phyloP scores from a whole-genome alignment of 1,140 invertebrate species.

The Heliconius himera region DNA sequence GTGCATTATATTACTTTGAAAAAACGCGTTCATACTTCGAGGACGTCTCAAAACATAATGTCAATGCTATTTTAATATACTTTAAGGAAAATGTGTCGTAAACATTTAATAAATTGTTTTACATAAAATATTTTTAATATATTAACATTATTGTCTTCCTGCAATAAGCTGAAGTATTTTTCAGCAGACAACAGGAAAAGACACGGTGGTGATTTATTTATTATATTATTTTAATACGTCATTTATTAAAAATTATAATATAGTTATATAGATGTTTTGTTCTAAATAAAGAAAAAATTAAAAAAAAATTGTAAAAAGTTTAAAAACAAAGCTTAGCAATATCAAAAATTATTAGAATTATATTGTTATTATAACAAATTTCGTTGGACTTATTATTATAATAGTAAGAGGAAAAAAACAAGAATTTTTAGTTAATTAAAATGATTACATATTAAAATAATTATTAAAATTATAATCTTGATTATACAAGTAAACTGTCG shows the following conservation, averaged over 20 bases:
- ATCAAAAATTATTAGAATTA: too few species aligned
- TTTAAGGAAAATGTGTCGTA: slow-evolving; percentile 44
- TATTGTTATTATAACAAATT: too few species aligned
- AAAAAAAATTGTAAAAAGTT: not conserved
- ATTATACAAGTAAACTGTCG: not conserved
- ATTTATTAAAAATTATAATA: not conserved
- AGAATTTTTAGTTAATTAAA: not conserved
- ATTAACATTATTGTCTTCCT: slow-evolving; percentile 46
- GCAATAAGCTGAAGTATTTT: slow-evolving; percentile 44
- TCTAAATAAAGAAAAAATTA: not conserved
- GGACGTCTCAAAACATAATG: slow-evolving; percentile 31
- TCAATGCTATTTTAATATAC: slow-evolving; percentile 30
- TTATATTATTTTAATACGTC: not conserved
- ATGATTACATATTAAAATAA: not conserved
- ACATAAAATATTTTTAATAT: slow-evolving; percentile 40
- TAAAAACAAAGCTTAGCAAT: not conserved
- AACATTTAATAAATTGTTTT: slow-evolving; percentile 44
- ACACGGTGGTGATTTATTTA: slow-evolving; percentile 31
- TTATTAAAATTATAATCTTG: not conserved
- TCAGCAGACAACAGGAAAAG: slow-evolving; percentile 49
- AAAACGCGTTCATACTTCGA: slow-evolving; percentile 37
- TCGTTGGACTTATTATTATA: not conserved
- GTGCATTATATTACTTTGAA: slow-evolving; percentile 34
- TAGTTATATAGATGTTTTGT: not conserved
- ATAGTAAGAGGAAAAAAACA: not conserved